Conservation (phyloP, 2,888 invertebrate genomes). For the Lasius fuliginosus region DNA sequence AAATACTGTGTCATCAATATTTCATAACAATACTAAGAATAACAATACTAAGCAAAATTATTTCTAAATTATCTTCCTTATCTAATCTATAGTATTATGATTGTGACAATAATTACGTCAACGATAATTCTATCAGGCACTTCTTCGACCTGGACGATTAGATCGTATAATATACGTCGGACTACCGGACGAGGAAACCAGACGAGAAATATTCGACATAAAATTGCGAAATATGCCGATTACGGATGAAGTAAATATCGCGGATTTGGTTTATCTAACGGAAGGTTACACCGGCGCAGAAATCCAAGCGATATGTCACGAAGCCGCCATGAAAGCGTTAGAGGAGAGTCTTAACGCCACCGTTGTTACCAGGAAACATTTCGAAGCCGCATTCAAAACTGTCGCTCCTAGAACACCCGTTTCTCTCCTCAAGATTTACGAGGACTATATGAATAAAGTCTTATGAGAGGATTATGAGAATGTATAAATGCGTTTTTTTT, state of each 20-base stretch:
- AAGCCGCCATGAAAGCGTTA: conserved; percentile 95
- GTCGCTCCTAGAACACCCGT: conserved; percentile 93
- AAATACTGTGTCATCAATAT: neutral
- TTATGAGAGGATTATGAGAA: conserved; percentile 58
- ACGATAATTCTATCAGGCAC: conserved; percentile 87
- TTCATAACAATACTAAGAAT: neutral
- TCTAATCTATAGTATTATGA: neutral
- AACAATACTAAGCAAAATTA: neutral
- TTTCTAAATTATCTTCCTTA: neutral
- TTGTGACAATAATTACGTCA: neutral
- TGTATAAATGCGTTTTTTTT: neutral
- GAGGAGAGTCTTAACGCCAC: conserved; percentile 91
- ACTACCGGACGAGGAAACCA: conserved; percentile 93
- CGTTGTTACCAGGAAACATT: conserved; percentile 90
- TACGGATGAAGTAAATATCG: conserved; percentile 89
- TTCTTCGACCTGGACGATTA: conserved; percentile 96
- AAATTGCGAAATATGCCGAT: conserved; percentile 92
- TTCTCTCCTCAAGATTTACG: conserved; percentile 91
- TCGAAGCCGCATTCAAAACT: conserved; percentile 90
- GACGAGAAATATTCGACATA: conserved; percentile 94
- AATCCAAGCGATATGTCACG: conserved; percentile 95
- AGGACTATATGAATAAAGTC: conserved; percentile 87
- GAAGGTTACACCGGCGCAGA: conserved; percentile 98
- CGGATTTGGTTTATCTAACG: conserved; percentile 90
- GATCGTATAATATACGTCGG: conserved; percentile 97